Conservation (phyloP, 2,113 vertebrate genomes). For the Trematomus loennbergii region DNA sequence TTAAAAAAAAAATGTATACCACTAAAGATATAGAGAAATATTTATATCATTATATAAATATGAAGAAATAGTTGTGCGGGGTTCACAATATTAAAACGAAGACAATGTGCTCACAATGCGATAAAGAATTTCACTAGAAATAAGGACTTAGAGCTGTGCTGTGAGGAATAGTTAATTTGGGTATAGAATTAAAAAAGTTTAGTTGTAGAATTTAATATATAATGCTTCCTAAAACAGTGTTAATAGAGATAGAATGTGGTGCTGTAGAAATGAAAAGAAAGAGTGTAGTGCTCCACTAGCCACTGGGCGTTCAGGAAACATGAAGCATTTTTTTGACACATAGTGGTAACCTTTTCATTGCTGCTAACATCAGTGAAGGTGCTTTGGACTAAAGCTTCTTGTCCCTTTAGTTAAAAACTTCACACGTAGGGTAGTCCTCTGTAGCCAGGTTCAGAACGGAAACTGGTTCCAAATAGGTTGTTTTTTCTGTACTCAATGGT, state of each 20-base stretch:
- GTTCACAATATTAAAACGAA: too few species aligned
- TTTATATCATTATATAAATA: too few species aligned
- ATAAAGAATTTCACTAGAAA: too few species aligned
- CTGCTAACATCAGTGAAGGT: constrained; percentile 25
- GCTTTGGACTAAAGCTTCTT: background rate
- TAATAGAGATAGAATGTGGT: background rate
- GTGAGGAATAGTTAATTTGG: too few species aligned
- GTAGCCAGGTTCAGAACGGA: background rate
- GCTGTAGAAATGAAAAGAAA: background rate
- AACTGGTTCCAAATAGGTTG: background rate
- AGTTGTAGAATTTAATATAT: too few species aligned
- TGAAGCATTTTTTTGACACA: background rate
- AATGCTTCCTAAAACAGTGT: background rate
- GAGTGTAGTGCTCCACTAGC: background rate
- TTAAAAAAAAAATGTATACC: too few species aligned
- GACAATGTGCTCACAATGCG: too few species aligned
- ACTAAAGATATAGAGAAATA: too few species aligned
- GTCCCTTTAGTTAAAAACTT: background rate
- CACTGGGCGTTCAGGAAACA: background rate
- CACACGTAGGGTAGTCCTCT: background rate
- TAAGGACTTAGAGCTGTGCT: too few species aligned
- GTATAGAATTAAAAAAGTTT: too few species aligned
- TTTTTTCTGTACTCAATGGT: background rate
- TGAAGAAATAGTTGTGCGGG: too few species aligned
- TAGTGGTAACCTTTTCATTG: constrained; percentile 48